A percentile compares a stretch with the other conserved stretches of the same genome.
Conservation (phyloP, 2,113 vertebrate species). For the Fulmarus glacialis region DNA sequence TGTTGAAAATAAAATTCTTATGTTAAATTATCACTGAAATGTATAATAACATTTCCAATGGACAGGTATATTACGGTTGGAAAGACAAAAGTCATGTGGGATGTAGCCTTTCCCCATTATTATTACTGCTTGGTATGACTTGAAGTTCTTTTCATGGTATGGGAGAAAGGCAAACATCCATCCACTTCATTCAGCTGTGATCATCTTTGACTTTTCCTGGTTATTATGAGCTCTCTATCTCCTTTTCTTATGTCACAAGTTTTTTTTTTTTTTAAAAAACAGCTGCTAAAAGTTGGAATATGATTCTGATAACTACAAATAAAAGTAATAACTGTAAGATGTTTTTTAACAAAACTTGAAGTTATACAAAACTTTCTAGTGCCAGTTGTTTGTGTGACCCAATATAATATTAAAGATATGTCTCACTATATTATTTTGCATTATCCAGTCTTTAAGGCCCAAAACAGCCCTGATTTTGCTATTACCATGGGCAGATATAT, state of each 20-base stretch:
- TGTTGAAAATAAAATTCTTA: neutral
- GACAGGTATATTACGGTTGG: neutral
- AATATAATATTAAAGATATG: neutral
- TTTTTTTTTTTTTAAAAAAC: neutral
- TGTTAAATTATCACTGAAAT: neutral
- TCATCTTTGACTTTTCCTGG: neutral
- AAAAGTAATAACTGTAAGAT: neutral
- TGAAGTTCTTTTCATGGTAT: neutral
- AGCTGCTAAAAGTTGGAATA: neutral
- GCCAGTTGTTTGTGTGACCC: neutral
- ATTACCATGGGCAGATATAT: neutral
- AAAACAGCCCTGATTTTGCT: neutral
- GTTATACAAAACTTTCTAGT: neutral
- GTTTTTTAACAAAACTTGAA: neutral
- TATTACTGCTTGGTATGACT: neutral
- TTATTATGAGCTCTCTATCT: neutral
- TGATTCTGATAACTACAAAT: neutral
- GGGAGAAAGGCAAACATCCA: neutral
- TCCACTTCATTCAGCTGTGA: neutral
- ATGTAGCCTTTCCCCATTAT: neutral
- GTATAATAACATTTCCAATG: neutral
- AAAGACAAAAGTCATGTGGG: neutral
- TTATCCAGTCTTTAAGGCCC: neutral
- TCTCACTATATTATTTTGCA: neutral
- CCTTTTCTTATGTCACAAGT: neutral